Evolutionary conservation across 1,140 invertebrate genomes (phyloP).

Genomic region (Apolygus lucorum): DNA sequence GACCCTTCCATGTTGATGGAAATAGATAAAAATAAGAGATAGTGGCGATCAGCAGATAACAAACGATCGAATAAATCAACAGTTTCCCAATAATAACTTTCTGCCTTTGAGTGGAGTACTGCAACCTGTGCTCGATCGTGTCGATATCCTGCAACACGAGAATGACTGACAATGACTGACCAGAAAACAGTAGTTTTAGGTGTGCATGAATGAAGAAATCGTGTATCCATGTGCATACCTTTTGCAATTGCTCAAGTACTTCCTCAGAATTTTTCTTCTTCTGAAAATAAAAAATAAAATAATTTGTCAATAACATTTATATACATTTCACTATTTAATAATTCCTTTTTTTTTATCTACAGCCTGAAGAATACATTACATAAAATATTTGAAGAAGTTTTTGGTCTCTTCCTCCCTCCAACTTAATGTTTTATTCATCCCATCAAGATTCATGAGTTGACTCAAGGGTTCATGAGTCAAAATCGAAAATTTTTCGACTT

Average conservation of each 20-base stretch:
- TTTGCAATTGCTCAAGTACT: conserved; percentile 65
- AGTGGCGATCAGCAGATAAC: conserved; percentile 64
- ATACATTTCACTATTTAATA: too few relatives aligned
- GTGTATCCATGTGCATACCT: conserved; percentile 38
- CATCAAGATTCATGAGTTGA: too few relatives aligned
- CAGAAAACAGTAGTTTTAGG: conserved; percentile 23
- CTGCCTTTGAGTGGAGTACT: conserved; percentile 66
- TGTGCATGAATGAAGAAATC: conserved; percentile 26
- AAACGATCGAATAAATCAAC: conserved; percentile 65
- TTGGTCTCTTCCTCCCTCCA: too few relatives aligned
- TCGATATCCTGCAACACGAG: conserved; percentile 55
- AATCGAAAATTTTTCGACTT: too few relatives aligned
- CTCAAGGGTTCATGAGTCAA: too few relatives aligned
- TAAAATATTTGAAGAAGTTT: too few relatives aligned
- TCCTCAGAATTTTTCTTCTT: conserved; percentile 70
- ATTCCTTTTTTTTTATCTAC: too few relatives aligned
- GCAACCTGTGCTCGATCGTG: conserved; percentile 66
- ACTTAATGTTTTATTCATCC: too few relatives aligned
- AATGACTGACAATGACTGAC: conserved; percentile 29
- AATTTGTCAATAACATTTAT: not conserved
- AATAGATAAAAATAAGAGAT: conserved; percentile 72
- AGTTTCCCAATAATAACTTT: conserved; percentile 69
- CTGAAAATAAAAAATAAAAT: conserved; percentile 49
- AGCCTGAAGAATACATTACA: too few relatives aligned
- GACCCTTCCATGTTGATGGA: conserved; percentile 55